Evolutionary conservation across 1,140 invertebrate genomes (phyloP), one percentile per base, ranked within the genome.

Genomic region (Catajapyx aquilonaris): DNA sequence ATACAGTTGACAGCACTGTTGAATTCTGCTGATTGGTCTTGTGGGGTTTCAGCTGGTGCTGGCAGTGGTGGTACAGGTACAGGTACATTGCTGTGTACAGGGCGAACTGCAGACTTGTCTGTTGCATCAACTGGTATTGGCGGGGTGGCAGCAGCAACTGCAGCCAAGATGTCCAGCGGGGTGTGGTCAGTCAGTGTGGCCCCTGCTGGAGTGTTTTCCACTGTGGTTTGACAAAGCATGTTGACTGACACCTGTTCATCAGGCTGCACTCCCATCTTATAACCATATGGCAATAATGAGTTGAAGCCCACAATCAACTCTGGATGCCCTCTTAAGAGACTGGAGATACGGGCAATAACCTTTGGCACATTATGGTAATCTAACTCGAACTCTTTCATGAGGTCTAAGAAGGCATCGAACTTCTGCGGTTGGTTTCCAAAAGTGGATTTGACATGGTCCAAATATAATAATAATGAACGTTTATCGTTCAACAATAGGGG

Each of bases 341-440:
- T 84, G 2, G 90, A 96, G 13, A 99, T 93, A 34, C 93, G 65
- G 37, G 81, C 78, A 52, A 99, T 99, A 2, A 99, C 95, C 18
- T 93, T 94, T 4, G 91, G 93, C 0, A 93, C 98, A 60, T 99
- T 93, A 53, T 98, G 97, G 44, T 86, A 88, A 55, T 97, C 90
- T 33, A 87, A 95, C 60, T 98, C 97, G 49, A 97, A 98, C 59
- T 96, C 94, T 62, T 98, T 98, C 95, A 99, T 99, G 46, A 99
- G 98, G 59, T 99, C 95, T 43, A 99, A 61, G 53, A 99, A 99
- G 56, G 97, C 90, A 64, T 96, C 97, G 62, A 98, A 99, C 7
- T 98, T 91, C 63, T 96, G 87, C 9, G 94, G 93, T 52, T 96
- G 87, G 51, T 84, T 81, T 36, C 81, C 84, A 63, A 99, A 99